phyloP scores from a whole-genome alignment of 2,888 invertebrate species.

The Phortica okadai region DNA sequence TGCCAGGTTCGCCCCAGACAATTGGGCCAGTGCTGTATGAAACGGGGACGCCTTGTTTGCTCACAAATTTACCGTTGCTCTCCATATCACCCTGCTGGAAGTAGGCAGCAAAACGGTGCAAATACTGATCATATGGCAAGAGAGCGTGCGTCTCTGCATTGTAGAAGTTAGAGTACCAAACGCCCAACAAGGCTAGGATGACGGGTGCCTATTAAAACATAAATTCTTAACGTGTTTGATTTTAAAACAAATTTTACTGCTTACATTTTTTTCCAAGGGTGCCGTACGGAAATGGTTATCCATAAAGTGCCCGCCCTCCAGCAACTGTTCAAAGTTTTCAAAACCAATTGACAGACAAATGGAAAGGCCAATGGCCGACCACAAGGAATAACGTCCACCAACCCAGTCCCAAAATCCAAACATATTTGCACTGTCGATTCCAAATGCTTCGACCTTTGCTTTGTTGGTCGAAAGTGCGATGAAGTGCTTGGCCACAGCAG shows the following conservation, averaged over 20 bases:
- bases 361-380: constrained; percentile 99
- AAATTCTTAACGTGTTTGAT: not conserved
- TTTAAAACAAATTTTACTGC: constrained; percentile 34
- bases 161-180: constrained; percentile 97
- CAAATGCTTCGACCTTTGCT: constrained; percentile 96
- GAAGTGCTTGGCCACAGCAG: constrained; percentile 96
- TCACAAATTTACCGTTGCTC: constrained; percentile 97
- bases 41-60: constrained; percentile 79
- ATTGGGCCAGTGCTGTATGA: constrained; percentile 76
- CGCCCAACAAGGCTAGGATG: constrained; percentile 91
- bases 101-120: constrained; percentile 99
- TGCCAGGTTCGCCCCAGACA: constrained; percentile 94
- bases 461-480: constrained; percentile 98
- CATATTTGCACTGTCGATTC: constrained; percentile 98
- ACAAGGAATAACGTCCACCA: constrained; percentile 96
- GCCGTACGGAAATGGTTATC: constrained; percentile 94
- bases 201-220: constrained; percentile 87
- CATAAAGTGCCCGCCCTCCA: constrained; percentile 94
- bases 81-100: constrained; percentile 99
- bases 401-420: constrained; percentile 99
- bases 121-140: constrained; percentile 98
- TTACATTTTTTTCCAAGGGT: constrained; percentile 93
- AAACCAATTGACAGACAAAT: constrained; percentile 95
- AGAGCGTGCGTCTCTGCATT: constrained; percentile 97
- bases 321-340: constrained; percentile 94